These are phyloP conservation scores for Erpetoichthys calabaricus DNA, from an alignment of 2,797 vertebrate species.

Conservation along the genomic window DNA sequence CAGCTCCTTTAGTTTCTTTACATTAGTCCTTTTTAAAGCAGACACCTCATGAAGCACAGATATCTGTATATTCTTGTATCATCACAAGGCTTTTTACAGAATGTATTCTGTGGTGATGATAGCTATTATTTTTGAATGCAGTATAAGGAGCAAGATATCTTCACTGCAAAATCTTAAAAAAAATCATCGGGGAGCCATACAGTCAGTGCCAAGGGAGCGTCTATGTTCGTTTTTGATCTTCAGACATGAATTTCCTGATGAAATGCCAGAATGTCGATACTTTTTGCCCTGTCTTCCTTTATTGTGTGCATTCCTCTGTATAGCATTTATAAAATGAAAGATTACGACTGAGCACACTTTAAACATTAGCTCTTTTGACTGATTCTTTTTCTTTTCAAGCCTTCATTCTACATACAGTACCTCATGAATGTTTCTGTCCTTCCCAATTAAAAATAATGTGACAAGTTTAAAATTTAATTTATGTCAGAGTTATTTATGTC, in stretches of 20 bases:
- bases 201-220: constrained; percentile 4
- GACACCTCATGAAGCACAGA: not conserved
- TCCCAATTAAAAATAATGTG: too few relatives aligned
- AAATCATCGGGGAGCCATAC: not conserved
- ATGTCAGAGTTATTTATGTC: too few relatives aligned
- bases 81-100: constrained; percentile 1
- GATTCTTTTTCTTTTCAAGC: not conserved
- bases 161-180: not conserved
- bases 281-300: not conserved
- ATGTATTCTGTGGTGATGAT: not conserved
- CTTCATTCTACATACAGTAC: not conserved
- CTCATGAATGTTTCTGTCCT: too few relatives aligned
- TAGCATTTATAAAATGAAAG: constrained; percentile 2
- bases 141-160: constrained; percentile 1
- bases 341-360: not conserved
- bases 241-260: not conserved
- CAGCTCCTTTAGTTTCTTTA: not conserved
- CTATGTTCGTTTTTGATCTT: constrained; percentile 7
- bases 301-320: not conserved
- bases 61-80: not conserved
- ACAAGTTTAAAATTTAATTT: too few relatives aligned
- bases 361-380: not conserved
- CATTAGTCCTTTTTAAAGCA: not conserved
- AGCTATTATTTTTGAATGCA: constrained; percentile 3
- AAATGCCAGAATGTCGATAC: constrained; percentile 7